Evolutionary conservation across 2,888 invertebrate species (phyloP), one percentile per base, ranked within the genome.

Genomic region (Trichogramma evanescens): DNA sequence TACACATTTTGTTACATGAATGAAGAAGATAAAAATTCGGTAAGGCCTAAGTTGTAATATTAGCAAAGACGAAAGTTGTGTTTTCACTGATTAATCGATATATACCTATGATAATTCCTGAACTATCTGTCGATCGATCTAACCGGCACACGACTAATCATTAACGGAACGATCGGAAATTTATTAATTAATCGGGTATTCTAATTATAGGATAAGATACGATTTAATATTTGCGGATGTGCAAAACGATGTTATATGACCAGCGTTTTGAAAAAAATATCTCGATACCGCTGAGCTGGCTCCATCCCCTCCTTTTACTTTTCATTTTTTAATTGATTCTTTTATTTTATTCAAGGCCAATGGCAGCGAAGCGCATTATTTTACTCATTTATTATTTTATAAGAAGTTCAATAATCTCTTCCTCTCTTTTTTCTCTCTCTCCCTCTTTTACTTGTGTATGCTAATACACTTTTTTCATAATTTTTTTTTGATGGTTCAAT

Each of bases 221-320:
- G 56, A 56, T 42, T 46, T 2, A n/a, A n/a, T 38, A 39, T 42
- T 43, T 13, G 38, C 10, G 38, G 9, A n/a, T 26, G 46, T 59
- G 45, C 38, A 42, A 56, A 58, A 52, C 49, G 38, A 57, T 59
- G 56, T 56, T 5, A 38, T 50, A 70, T 69, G 71, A 74, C 74
- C 74, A 74, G 73, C 74, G 74, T 74, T 67, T 71, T 68, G 62
- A 70, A 71, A 67, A 26, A 26, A 26, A 26, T 26, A 71, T 70
- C 70, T 70, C 75, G 73, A 71, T 73, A 74, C 74, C 76, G 75
- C 74, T 67, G 74, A 73, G 76, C 77, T 77, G 77, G 77, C 77
- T 77, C 77, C 75, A 77, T 73, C 77, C 77, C 77, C 76, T 75
- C 74, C 73, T 75, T 75, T 76, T 72, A 73, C 73, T 72, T 73